These are phyloP conservation scores for Bagarius yarrelli DNA, from an alignment of 2,113 vertebrate species.

Conservation along the genomic window DNA sequence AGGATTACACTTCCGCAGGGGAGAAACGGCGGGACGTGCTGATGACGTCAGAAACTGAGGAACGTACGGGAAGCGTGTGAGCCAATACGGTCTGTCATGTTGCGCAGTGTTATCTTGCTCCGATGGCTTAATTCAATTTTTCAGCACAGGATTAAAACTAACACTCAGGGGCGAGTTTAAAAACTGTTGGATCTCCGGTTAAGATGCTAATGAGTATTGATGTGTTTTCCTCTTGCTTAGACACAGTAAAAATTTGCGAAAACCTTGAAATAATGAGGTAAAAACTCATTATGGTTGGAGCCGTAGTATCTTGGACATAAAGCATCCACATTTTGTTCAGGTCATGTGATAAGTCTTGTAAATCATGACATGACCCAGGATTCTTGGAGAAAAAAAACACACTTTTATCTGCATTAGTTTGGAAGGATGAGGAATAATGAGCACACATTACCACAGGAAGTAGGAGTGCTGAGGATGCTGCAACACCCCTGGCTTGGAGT, in stretches of 20 bases:
- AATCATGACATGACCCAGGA: not conserved
- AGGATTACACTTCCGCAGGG: slow-evolving; percentile 44
- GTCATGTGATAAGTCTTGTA: not conserved
- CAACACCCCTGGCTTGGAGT: too few species aligned
- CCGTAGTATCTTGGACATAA: not conserved
- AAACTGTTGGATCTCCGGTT: not conserved
- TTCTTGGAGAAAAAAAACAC: not conserved
- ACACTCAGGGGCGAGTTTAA: not conserved
- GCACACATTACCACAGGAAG: too few species aligned
- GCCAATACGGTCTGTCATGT: slow-evolving; percentile 32
- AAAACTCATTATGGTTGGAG: not conserved
- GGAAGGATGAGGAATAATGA: not conserved
- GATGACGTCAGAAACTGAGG: slow-evolving; percentile 40
- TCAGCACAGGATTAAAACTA: slow-evolving; percentile 16
- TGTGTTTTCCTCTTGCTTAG: not conserved
- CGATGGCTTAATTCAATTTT: slow-evolving; percentile 25
- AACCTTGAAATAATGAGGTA: not conserved
- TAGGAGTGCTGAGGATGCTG: too few species aligned
- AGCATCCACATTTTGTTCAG: not conserved
- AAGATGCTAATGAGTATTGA: slow-evolving; percentile 25
- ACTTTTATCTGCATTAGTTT: not conserved
- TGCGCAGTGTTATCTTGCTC: slow-evolving; percentile 13
- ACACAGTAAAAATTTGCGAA: not conserved
- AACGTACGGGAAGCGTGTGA: slow-evolving; percentile 26
- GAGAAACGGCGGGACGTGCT: slow-evolving; percentile 29